Percentiles rank a stretch among this genome's conserved stretches.
phyloP scores from a whole-genome alignment of 2,888 invertebrate species.

The Arrhopalites spinosus region DNA sequence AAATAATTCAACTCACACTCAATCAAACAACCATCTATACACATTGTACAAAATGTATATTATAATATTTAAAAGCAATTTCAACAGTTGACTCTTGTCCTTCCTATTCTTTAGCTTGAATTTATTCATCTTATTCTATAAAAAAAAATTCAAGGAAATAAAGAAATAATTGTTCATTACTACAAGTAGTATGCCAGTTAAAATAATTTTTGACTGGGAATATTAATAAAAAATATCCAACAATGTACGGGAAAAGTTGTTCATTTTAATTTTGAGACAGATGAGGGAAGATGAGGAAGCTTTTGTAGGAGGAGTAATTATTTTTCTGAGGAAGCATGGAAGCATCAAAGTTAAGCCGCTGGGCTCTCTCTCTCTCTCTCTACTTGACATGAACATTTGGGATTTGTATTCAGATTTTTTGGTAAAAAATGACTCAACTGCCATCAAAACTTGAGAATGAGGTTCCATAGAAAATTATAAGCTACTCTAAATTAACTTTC shows the following conservation, averaged over 20 bases:
- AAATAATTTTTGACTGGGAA: neutral
- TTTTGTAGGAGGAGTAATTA: constrained; percentile 45
- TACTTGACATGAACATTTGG: neutral
- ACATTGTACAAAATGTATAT: neutral
- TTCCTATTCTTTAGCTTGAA: too few species aligned
- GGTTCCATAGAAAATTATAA: neutral
- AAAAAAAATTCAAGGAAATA: too few species aligned
- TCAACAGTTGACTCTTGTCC: too few species aligned
- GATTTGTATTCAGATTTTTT: constrained; percentile 14
- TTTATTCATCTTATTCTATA: neutral
- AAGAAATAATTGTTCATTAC: neutral
- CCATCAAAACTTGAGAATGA: neutral
- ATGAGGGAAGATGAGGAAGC: constrained; percentile 8
- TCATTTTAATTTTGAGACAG: neutral
- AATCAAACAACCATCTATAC: neutral
- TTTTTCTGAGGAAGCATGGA: constrained; percentile 45
- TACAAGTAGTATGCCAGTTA: neutral
- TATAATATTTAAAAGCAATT: neutral
- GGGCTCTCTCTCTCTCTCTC: neutral
- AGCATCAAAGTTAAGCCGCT: constrained; percentile 33
- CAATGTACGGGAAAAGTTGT: neutral
- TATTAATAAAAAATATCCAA: too few species aligned
- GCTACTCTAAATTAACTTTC: neutral
- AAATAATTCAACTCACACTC: neutral
- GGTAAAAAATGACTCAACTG: neutral